phyloP scores from a whole-genome alignment of 2,888 invertebrate species.

The Coelopa pilipes region DNA sequence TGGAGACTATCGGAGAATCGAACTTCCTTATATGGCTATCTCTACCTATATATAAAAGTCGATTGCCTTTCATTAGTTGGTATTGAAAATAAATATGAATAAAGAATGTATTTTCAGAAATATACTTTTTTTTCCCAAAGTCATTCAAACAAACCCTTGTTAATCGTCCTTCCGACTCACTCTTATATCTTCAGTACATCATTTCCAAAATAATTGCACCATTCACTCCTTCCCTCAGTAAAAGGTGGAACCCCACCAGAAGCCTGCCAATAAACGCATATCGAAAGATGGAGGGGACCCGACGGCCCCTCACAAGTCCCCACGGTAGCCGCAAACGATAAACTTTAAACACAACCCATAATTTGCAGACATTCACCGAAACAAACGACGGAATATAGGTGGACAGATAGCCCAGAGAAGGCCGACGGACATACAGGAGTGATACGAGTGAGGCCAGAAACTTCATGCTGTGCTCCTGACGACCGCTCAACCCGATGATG shows the following conservation, averaged over 20 bases:
- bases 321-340: conserved; percentile 24
- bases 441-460: conserved; percentile 2
- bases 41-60: too few relatives aligned
- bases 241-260: not conserved
- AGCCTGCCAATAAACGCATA: not conserved
- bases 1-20: too few relatives aligned
- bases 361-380: not conserved
- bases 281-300: not conserved
- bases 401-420: too few relatives aligned
- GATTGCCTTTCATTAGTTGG: too few relatives aligned
- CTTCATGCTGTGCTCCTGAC: conserved; percentile 26
- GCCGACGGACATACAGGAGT: too few relatives aligned
- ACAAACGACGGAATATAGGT: too few relatives aligned
- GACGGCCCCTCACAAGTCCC: not conserved
- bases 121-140: too few relatives aligned
- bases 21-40: too few relatives aligned
- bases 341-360: conserved; percentile 18
- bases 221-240: too few relatives aligned
- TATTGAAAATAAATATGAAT: too few relatives aligned
- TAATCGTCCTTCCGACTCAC: not conserved
- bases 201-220: not conserved
- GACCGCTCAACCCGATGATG: not conserved
- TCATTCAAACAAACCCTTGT: too few relatives aligned
- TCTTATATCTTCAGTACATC: not conserved
- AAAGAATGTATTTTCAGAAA: too few relatives aligned